Percentiles rank a stretch among this genome's conserved stretches.
These are phyloP conservation scores for Tychaedon coryphoeus DNA, from an alignment of 2,113 vertebrate genomes.

Conservation along the genomic window DNA sequence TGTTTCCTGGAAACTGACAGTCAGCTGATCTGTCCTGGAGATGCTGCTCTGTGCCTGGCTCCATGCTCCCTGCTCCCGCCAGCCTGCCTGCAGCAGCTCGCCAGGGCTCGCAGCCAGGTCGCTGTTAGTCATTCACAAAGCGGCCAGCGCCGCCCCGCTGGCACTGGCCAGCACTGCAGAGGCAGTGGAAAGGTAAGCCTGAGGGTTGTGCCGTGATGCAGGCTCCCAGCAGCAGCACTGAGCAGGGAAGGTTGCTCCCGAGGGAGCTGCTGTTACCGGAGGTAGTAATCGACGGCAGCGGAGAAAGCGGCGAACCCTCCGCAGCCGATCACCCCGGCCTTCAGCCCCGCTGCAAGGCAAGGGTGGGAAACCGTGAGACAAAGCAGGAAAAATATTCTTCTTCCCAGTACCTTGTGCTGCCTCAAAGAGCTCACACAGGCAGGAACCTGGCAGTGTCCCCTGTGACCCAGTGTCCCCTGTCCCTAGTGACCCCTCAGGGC, in stretches of 20 bases:
- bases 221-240: conserved; percentile 8
- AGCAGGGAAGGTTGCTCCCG: not conserved
- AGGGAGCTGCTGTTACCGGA: conserved; percentile 73
- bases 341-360: conserved; percentile 84
- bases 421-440: not conserved
- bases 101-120: not conserved
- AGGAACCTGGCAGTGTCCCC: not conserved
- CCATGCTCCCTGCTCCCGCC: not conserved
- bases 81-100: not conserved
- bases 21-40: conserved; percentile 19
- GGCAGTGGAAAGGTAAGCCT: not conserved
- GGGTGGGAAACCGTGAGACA: not conserved
- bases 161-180: not conserved
- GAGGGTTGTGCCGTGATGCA: not conserved
- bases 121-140: conserved; percentile 17
- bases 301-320: conserved; percentile 97
- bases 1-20: conserved; percentile 51
- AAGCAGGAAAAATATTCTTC: not conserved
- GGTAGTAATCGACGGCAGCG: conserved; percentile 93
- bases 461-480: no score
- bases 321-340: conserved; percentile 91
- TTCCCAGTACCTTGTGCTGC: not conserved
- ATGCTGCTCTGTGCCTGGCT: conserved; percentile 19
- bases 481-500: no score
- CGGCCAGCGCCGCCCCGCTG: not conserved